Evolutionary conservation across 2,113 vertebrate genomes (phyloP), one percentile per base, ranked within the genome.

Genomic region (Eublepharis macularius): DNA sequence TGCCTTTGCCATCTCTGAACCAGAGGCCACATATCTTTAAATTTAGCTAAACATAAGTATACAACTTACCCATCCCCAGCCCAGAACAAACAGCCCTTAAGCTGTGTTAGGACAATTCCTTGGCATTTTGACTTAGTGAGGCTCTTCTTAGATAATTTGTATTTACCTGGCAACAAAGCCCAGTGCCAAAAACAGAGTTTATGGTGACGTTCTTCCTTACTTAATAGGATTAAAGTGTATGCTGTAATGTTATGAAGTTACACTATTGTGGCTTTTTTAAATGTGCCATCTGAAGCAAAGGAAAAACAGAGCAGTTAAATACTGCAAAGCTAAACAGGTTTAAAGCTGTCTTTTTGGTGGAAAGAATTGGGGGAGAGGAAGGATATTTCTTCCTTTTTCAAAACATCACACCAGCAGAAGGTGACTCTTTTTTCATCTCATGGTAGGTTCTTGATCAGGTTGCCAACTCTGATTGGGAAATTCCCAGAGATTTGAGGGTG

Each of bases 161-260:
- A 34, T 81, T 82, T 72, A 63, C 88, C 85, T 87, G 89, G 87
- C 84, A 90, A 73, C 10, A 14, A 83, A 84, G 65, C 36, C 16
- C 80, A 88, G 60, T 79, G 81, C 88, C 82, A 90, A 90, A 86
- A 92, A 81, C 75, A 76, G 77, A 85, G 77, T 26, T 84, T 43
- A 36, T 65, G 78, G 86, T n/a, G 41, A 80, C 32, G 41, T 79
- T 86, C 89, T 86, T 92, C 86, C 84, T 80, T 90, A 78, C 80
- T 84, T 85, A 76, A 86, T 82, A 75, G 83, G 76, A 90, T 87
- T 93, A 90, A 78, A 88, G 75, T 43, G 65, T 24, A 34, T 89
- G 83, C 88, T 57, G 91, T 89, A 86, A 87, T 32, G 4, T 39
- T 39, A 80, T 2, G 0, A 83, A 82, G 66, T 86, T 72, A 79